Evolutionary conservation across 2,888 invertebrate species (phyloP), one percentile per base, ranked within the genome.

Genomic region (Byasa hedistus): DNA sequence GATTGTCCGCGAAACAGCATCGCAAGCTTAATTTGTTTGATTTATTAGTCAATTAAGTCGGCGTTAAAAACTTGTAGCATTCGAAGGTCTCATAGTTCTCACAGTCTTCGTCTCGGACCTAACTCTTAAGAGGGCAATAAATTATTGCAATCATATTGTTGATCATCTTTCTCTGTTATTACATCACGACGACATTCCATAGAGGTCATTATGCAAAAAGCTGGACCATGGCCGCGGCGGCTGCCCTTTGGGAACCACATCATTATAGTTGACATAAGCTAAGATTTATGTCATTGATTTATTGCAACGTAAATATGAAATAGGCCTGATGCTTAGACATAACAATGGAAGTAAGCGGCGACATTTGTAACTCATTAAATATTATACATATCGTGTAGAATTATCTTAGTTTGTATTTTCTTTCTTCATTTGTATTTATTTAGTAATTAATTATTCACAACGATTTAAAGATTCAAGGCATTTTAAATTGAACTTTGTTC

Each of bases 171-270:
- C 84, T 89, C 91, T 90, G 87, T 90, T 89, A 89, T 89, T 79
- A 90, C 88, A 87, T 89, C 86, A 86, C 79, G 83, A 82, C 87
- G 84, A 80, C 87, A 90, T 91, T 91, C 90, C 87, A 81, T 82
- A 79, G 80, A 75, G 79, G 79, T 89, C 88, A 91, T 91, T 91
- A 91, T 91, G 91, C 89, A 91, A 90, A 90, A 91, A 91, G 86
- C 87, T 84, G 89, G 89, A 85, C 89, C 76, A 73, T 84, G 88
- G 85, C 72, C 86, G 84, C 79, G 81, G 86, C 90, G 89, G 89
- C 82, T 79, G 78, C 76, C 79, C 89, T 91, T 91, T 91, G 90
- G 86, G 84, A 82, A 81, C 79, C 83, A 82, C 86, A 85, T 89
- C 89, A 86, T 91, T 90, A 89, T 87, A 86, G 79, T 86, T 89